phyloP scores from a whole-genome alignment of 2,888 invertebrate species.

The Meteorus cinctellus region DNA sequence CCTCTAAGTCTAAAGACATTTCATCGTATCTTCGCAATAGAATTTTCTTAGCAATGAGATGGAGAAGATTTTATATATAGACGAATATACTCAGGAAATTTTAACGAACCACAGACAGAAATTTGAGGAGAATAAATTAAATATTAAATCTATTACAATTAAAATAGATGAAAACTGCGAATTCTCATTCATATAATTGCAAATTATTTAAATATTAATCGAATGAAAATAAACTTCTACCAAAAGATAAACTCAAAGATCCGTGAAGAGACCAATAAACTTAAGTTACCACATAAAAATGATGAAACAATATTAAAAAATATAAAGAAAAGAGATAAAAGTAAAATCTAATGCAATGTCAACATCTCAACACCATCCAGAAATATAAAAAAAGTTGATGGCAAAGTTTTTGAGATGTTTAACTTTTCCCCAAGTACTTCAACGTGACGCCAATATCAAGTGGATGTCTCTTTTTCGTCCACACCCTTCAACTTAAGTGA shows the following conservation, averaged over 20 bases:
- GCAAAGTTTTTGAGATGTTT: conserved; percentile 48
- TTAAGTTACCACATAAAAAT: conserved; percentile 26
- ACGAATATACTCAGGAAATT: no score
- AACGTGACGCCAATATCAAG: conserved; percentile 15
- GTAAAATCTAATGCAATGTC: conserved; percentile 34
- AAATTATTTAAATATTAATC: background rate
- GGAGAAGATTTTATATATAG: background rate
- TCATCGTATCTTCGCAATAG: conserved; percentile 32
- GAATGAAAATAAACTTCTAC: background rate
- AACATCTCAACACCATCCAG: conserved; percentile 14
- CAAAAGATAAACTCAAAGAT: background rate
- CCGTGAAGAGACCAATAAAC: background rate
- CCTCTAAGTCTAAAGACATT: conserved; percentile 43
- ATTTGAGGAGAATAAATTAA: no score
- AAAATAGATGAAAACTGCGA: no score
- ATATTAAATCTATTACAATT: no score
- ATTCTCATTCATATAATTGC: no score
- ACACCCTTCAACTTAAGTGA: conserved; percentile 23
- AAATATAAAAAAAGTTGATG: conserved; percentile 40
- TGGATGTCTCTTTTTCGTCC: conserved; percentile 29
- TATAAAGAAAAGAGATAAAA: background rate
- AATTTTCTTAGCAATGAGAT: background rate
- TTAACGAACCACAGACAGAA: no score
- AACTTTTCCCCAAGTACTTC: conserved; percentile 41
- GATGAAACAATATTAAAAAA: background rate